Conservation (phyloP, 2,888 invertebrate genomes). For the Dione vanillae region DNA sequence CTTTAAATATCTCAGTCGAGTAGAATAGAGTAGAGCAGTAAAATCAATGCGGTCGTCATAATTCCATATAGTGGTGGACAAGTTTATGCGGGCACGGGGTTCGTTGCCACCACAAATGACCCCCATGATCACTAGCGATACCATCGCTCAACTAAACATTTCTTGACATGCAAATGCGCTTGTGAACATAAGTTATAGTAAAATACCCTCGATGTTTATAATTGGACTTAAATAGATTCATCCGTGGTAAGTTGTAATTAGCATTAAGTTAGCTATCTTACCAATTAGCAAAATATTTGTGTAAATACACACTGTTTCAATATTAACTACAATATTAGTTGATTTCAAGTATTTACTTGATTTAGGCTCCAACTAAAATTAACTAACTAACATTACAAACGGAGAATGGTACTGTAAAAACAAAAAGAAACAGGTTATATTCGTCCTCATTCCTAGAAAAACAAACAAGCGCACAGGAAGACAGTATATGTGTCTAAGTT, state of each 20-base stretch:
- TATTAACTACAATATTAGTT: background rate
- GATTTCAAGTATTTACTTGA: too few species aligned
- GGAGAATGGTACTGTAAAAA: background rate
- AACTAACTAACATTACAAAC: background rate
- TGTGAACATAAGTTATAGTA: constrained; percentile 44
- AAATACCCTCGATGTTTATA: constrained; percentile 36
- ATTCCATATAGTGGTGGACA: constrained; percentile 57
- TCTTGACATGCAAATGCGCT: constrained; percentile 52
- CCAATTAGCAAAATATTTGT: background rate
- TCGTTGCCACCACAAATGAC: constrained; percentile 64
- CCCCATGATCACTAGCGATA: constrained; percentile 71
- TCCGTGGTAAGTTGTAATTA: background rate
- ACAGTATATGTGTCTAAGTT: constrained; percentile 29
- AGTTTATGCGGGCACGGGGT: constrained; percentile 67
- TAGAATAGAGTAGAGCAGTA: constrained; percentile 34
- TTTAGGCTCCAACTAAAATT: background rate
- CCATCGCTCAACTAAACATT: constrained; percentile 68
- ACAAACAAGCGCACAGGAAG: constrained; percentile 21
- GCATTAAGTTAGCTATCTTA: constrained; percentile 1
- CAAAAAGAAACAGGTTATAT: background rate
- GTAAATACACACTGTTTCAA: background rate
- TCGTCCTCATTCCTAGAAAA: constrained; percentile 19
- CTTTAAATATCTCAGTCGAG: constrained; percentile 29
- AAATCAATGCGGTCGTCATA: constrained; percentile 52
- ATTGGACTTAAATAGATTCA: constrained; percentile 34